Evolutionary conservation across 1,140 invertebrate genomes (phyloP).

Genomic region (Ceratosolen solmsi): DNA sequence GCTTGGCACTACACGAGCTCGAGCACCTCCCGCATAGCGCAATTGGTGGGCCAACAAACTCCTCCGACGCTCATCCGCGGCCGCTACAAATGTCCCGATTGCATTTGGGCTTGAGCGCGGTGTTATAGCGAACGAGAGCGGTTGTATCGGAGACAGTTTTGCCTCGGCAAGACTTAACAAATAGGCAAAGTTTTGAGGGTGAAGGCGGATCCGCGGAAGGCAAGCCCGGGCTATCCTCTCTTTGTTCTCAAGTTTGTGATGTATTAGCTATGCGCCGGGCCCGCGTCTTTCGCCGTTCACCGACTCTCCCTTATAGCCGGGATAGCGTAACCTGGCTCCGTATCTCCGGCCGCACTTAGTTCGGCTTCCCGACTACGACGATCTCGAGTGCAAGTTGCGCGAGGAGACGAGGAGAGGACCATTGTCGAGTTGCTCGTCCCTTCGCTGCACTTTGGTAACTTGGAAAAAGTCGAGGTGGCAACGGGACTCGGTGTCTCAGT

Average conservation of each 20-base stretch:
- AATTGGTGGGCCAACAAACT: too few relatives aligned
- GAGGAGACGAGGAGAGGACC: neutral
- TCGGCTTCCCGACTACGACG: constrained; percentile 15
- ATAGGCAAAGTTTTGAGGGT: constrained; percentile 71
- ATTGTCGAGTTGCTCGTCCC: constrained; percentile 29
- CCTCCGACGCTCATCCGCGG: too few relatives aligned
- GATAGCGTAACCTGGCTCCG: constrained; percentile 3
- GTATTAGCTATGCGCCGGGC: constrained; percentile 66
- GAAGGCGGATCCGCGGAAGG: constrained; percentile 56
- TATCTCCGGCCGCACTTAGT: constrained; percentile 44
- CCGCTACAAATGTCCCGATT: too few relatives aligned
- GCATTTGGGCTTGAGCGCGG: too few relatives aligned
- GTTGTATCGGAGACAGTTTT: constrained; percentile 68
- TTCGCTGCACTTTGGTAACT: constrained; percentile 40
- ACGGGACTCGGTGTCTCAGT: neutral
- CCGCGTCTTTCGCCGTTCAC: constrained; percentile 54
- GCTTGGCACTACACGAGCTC: too few relatives aligned
- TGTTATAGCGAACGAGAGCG: neutral
- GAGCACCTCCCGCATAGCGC: too few relatives aligned
- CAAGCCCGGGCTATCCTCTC: constrained; percentile 66
- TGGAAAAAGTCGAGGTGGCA: neutral
- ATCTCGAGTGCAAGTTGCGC: constrained; percentile 42
- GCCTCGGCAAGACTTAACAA: constrained; percentile 72
- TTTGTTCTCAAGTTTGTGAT: constrained; percentile 74
- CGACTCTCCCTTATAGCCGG: constrained; percentile 41